Evolutionary conservation across 2,797 vertebrate genomes (phyloP), one percentile per base, ranked within the genome.

Genomic region (Aselliscus stoliczkanus): DNA sequence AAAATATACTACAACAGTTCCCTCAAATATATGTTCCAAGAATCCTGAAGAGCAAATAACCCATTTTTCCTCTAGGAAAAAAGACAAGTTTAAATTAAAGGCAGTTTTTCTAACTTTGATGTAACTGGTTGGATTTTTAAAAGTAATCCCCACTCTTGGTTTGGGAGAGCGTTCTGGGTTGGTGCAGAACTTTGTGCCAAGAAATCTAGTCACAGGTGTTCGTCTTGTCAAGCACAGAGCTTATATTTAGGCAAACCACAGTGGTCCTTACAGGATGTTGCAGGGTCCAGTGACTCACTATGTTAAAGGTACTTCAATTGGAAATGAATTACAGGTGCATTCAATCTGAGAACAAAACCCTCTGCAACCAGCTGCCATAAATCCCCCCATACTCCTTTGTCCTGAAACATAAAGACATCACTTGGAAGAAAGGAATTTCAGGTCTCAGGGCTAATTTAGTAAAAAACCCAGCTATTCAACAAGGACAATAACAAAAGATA

Each of bases 251-350:
- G 72, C 10, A 91, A 73, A 70, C 7, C 3, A 73, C 58, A 54
- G 64, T 64, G 72, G 70, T 47, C 47, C 11, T 79, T 64, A 20
- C 1, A 69, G 5, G 18, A 65, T 50, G 58, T 72, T 88, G 11
- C 37, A 34, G 62, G 27, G 34, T 60, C 13, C 34, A 58, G 7
- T 34, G 88, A 76, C 42, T 92, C 54, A 91, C 2, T 47, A 5
- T 84, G 94, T 93, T 67, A 84, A 95, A 86, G 25, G 21, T 75
- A 31, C 58, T 95, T 93, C 80, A 52, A 86, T 75, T 88, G 64
- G 44, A 11, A 47, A 47, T 47, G n/a, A 92, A 42, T 5, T 18
- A 44, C 12, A 69, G 20, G 62, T 52, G 70, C 44, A 34, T 95
- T 3, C 34, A 73, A 87, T 91, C 44, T 88, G 47, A 96, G 70